Evolutionary conservation across 2,797 vertebrate species (phyloP).

Genomic region (Delichon dasypus): DNA sequence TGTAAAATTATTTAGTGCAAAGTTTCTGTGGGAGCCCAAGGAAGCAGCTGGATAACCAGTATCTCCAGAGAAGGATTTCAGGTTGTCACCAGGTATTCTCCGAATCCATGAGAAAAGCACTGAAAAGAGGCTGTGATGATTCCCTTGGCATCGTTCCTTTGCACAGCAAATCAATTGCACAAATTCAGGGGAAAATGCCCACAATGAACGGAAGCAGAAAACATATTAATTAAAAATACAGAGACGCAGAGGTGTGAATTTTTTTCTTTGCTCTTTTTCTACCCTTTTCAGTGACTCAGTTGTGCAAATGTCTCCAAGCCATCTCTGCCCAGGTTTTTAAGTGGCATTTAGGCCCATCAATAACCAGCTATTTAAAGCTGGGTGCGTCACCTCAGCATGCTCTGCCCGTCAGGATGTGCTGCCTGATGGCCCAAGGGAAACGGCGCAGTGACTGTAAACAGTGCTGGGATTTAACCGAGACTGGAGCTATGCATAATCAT

Average conservation of each 20-base stretch:
- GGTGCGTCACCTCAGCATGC: background rate
- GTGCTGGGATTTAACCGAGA: background rate
- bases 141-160: background rate
- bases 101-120: background rate
- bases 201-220: background rate
- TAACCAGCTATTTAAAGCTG: background rate
- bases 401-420: background rate
- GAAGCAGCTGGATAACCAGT: background rate
- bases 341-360: background rate
- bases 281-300: background rate
- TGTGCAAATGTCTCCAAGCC: background rate
- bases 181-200: background rate
- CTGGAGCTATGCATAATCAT: background rate
- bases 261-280: background rate
- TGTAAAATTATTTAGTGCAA: background rate
- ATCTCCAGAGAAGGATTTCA: background rate
- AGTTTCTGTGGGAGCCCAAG: background rate
- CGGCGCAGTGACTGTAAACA: background rate
- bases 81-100: background rate
- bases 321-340: background rate
- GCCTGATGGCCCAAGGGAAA: background rate
- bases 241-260: background rate
- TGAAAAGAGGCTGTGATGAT: background rate
- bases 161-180: background rate
- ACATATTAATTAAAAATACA: background rate